phyloP scores from a whole-genome alignment of 2,888 invertebrate species.

The Oscheius sp. region DNA sequence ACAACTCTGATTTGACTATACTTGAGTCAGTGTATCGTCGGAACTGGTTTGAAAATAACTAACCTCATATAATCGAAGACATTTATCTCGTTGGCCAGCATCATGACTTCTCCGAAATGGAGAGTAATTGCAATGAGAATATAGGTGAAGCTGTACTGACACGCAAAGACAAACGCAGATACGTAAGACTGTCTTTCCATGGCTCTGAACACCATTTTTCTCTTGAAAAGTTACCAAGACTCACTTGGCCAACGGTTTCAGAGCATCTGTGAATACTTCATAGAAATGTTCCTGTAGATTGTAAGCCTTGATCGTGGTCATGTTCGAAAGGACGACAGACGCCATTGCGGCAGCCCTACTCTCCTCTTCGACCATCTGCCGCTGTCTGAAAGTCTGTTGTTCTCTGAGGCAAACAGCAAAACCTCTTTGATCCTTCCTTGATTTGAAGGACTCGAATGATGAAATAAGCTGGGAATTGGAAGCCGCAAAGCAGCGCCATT shows the following conservation, averaged over 20 bases:
- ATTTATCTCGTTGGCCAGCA: slow-evolving; percentile 67
- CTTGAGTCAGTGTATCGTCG: no score
- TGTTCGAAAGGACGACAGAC: slow-evolving; percentile 67
- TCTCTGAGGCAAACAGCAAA: neutral
- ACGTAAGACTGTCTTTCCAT: slow-evolving; percentile 69
- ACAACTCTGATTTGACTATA: no score
- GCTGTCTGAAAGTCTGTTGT: slow-evolving; percentile 51
- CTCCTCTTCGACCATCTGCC: slow-evolving; percentile 71
- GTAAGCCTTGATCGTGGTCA: slow-evolving; percentile 72
- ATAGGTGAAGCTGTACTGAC: slow-evolving; percentile 69
- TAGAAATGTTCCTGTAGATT: slow-evolving; percentile 68
- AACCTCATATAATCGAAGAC: slow-evolving; percentile 70
- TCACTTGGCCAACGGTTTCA: slow-evolving; percentile 66
- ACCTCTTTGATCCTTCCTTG: slow-evolving; percentile 57
- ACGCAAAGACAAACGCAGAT: slow-evolving; percentile 70
- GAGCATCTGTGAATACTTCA: slow-evolving; percentile 63
- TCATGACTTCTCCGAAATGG: slow-evolving; percentile 66
- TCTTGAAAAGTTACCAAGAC: neutral
- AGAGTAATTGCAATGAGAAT: slow-evolving; percentile 69
- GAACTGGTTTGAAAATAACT: neutral
- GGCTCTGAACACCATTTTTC: slow-evolving; percentile 52
- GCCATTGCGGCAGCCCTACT: slow-evolving; percentile 69
- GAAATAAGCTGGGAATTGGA: slow-evolving; percentile 71
- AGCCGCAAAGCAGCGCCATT: slow-evolving; percentile 67
- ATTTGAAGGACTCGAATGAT: slow-evolving; percentile 65